phyloP scores from a whole-genome alignment of 2,113 vertebrate species.

The Desmodus rotundus region DNA sequence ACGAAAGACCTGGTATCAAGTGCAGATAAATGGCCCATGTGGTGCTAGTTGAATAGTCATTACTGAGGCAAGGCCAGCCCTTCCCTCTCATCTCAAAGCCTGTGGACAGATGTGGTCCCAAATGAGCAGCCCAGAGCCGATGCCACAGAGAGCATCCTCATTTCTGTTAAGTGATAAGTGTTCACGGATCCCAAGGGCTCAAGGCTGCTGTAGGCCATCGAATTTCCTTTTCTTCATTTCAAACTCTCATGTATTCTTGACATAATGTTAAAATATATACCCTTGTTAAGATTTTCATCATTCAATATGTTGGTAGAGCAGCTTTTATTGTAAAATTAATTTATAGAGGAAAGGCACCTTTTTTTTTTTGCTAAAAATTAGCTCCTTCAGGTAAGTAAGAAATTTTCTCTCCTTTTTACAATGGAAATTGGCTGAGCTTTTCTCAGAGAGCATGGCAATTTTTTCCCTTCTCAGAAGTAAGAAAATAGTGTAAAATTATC shows the following conservation, averaged over 20 bases:
- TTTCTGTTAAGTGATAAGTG: neutral
- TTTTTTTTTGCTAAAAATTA: constrained; percentile 2
- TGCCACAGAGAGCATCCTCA: neutral
- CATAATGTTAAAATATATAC: neutral
- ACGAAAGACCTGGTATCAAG: neutral
- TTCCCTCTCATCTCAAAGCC: neutral
- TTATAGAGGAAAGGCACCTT: neutral
- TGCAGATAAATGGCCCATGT: neutral
- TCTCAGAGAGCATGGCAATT: constrained; percentile 16
- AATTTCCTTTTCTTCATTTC: neutral
- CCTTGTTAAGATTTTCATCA: neutral
- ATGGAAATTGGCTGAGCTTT: neutral
- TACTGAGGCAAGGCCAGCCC: neutral
- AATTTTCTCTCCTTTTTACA: neutral
- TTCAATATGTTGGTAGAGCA: neutral
- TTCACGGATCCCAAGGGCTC: neutral
- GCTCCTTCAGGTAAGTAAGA: neutral
- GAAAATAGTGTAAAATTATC: constrained; percentile 40
- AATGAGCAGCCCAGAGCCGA: neutral
- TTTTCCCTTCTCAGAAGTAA: constrained; percentile 24
- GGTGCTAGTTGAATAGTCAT: neutral
- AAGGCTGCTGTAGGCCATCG: neutral
- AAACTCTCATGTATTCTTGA: neutral
- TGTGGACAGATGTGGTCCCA: neutral
- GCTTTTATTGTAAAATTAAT: constrained; percentile 24